Conservation (phyloP, 1,140 invertebrate species). For the Drosophila pruinosa region DNA sequence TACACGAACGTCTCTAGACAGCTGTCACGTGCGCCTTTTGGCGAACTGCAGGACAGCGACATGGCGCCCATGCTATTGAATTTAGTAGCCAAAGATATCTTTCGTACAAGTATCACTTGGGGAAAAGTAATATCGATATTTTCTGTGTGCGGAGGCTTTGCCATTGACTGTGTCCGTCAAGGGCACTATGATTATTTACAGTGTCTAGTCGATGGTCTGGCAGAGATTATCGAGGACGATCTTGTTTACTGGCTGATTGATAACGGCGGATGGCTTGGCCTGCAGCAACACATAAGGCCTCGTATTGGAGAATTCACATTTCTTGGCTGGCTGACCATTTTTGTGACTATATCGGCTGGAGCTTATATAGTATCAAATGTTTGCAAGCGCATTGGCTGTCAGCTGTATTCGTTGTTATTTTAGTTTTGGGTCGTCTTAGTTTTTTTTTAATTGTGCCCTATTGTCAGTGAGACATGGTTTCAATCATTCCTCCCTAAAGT, state of each 20-base stretch:
- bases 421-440: conserved; percentile 40
- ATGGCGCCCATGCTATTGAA: conserved; percentile 85
- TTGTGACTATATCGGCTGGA: conserved; percentile 69
- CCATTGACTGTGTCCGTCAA: conserved; percentile 88
- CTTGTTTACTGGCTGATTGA: conserved; percentile 87
- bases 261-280: conserved; percentile 88
- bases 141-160: conserved; percentile 87
- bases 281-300: conserved; percentile 75
- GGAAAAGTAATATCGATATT: conserved; percentile 88
- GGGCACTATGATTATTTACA: conserved; percentile 87
- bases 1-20: conserved; percentile 86
- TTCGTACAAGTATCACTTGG: conserved; percentile 86
- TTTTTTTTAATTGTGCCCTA: conserved; percentile 37
- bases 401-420: conserved; percentile 79
- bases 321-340: conserved; percentile 77
- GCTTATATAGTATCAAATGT: conserved; percentile 75
- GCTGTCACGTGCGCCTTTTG: conserved; percentile 83
- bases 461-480: conserved; percentile 58
- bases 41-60: conserved; percentile 84
- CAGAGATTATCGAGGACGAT: conserved; percentile 86
- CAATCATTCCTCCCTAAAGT: conserved; percentile 67
- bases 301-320: conserved; percentile 69
- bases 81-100: conserved; percentile 86
- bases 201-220: conserved; percentile 85
- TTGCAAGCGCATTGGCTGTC: conserved; percentile 71